A percentile compares a stretch with the other conserved stretches of the same genome.
Conservation (phyloP, 2,888 invertebrate genomes). For the Alviniconcha strummeri region DNA sequence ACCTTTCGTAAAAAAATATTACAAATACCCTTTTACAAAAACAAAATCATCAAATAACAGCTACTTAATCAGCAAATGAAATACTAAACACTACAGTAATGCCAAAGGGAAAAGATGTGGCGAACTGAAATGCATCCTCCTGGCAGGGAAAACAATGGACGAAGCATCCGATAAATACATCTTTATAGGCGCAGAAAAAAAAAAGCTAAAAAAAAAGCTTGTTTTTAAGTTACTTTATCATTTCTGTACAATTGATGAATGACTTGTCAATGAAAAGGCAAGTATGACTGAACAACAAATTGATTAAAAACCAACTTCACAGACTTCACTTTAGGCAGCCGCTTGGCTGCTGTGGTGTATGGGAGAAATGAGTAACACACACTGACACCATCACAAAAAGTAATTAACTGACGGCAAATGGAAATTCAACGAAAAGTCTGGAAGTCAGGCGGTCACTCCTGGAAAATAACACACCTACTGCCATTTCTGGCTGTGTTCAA, state of each 20-base stretch:
- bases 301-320: not conserved
- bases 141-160: not conserved
- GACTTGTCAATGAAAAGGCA: not conserved
- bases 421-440: not conserved
- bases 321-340: not conserved
- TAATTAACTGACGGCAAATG: not conserved
- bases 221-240: not conserved
- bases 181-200: too few relatives aligned
- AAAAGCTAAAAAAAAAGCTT: not conserved
- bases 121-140: slow-evolving; percentile 1
- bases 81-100: not conserved
- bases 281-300: slow-evolving; percentile 5
- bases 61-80: not conserved
- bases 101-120: not conserved
- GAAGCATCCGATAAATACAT: not conserved
- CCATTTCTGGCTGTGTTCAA: not conserved
- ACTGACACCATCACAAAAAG: not conserved
- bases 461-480: not conserved
- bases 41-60: not conserved
- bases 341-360: too few relatives aligned
- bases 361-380: not conserved
- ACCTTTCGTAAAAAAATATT: not conserved
- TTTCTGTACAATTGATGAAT: slow-evolving; percentile 19
- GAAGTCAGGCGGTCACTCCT: not conserved
- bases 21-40: not conserved